Conservation (phyloP, 2,113 vertebrate species). For the Naja naja region DNA sequence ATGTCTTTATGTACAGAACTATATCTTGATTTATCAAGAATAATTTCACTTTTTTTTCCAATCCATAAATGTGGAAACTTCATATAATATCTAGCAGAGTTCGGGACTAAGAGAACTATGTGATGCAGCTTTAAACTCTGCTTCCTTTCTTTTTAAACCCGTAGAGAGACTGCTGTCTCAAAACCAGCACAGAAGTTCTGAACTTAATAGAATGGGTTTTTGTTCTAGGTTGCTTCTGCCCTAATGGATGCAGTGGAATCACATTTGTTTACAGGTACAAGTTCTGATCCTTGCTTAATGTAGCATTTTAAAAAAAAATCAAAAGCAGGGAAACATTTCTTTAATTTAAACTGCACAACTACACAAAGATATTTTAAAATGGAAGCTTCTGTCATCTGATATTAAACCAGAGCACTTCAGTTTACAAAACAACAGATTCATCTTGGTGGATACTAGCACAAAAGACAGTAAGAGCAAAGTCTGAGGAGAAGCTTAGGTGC, state of each 20-base stretch:
- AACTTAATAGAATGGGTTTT: constrained; percentile 76
- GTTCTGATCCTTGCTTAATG: constrained; percentile 77
- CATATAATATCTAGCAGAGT: constrained; percentile 76
- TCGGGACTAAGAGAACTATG: constrained; percentile 81
- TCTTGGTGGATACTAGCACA: constrained; percentile 73
- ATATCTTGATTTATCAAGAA: constrained; percentile 99
- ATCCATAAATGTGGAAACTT: constrained; percentile 87
- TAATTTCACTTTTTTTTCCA: constrained; percentile 94
- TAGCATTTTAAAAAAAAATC: constrained; percentile 72
- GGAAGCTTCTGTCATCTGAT: constrained; percentile 73
- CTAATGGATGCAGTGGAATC: constrained; percentile 72
- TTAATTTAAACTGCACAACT: constrained; percentile 79
- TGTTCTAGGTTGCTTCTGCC: constrained; percentile 71
- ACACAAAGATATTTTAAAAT: constrained; percentile 71
- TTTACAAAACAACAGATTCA: constrained; percentile 71
- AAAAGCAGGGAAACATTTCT: constrained; percentile 73
- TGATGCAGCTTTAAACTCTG: constrained; percentile 85
- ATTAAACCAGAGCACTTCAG: constrained; percentile 80
- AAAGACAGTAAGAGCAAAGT: constrained; percentile 57
- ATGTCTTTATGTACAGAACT: constrained; percentile 99
- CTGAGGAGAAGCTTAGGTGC: constrained; percentile 61
- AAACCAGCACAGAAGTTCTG: constrained; percentile 82
- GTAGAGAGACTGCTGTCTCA: constrained; percentile 77
- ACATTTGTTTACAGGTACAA: constrained; percentile 88
- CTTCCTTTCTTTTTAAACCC: constrained; percentile 68